A percentile compares a stretch with the other conserved stretches of the same genome.
Conservation (phyloP, 23 tunicate genomes). For the Clavelina lepadiformis region DNA sequence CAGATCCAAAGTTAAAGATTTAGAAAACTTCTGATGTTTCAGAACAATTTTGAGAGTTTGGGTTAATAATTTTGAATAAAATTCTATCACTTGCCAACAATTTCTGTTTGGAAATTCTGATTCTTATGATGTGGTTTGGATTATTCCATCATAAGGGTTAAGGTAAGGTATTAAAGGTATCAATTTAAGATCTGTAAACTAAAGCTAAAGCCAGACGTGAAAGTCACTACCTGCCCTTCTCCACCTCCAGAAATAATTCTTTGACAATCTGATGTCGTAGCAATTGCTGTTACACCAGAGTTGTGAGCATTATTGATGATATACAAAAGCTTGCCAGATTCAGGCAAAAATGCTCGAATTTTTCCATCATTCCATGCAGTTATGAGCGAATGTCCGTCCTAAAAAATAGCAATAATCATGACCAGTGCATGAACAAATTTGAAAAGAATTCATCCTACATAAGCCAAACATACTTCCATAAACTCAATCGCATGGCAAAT, state of each 20-base stretch:
- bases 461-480: constrained; percentile 41
- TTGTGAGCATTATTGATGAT: constrained; percentile 81
- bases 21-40: no score
- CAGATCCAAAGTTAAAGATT: no score
- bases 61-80: no score
- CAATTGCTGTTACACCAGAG: constrained; percentile 85
- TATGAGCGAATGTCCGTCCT: constrained; percentile 80
- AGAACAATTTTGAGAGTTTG: no score
- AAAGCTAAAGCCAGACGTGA: no score
- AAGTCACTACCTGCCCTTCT: constrained; percentile 90
- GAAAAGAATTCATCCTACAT: neutral
- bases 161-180: no score
- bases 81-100: no score
- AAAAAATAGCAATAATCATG: neutral
- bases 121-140: no score
- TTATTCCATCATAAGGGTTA: no score
- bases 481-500: constrained; percentile 79
- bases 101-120: no score
- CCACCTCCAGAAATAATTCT: constrained; percentile 91
- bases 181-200: no score
- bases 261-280: constrained; percentile 48
- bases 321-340: constrained; percentile 69
- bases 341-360: constrained; percentile 83
- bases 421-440: neutral
- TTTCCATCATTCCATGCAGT: constrained; percentile 97